Percentiles rank a stretch among this genome's conserved stretches.
Conservation (phyloP, 2,797 vertebrate species). For the Menidia menidia region DNA sequence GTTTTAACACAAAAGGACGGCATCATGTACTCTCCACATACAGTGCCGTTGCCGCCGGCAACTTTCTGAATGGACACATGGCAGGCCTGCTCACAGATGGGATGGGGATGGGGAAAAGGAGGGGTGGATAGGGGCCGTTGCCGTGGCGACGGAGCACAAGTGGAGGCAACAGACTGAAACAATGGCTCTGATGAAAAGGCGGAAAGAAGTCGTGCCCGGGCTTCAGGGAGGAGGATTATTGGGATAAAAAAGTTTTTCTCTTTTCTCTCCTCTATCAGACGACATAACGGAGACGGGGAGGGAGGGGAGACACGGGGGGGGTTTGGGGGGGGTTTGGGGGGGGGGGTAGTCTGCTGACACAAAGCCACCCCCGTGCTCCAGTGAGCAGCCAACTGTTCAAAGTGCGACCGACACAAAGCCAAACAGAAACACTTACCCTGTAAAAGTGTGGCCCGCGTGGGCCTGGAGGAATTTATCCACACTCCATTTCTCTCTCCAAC, state of each 20-base stretch:
- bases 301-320: constrained; percentile 23
- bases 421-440: constrained; percentile 62
- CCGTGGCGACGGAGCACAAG: constrained; percentile 79
- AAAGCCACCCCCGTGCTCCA: constrained; percentile 75
- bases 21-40: constrained; percentile 80
- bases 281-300: constrained; percentile 52
- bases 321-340: constrained; percentile 60
- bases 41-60: constrained; percentile 74
- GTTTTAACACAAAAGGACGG: constrained; percentile 77
- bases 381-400: constrained; percentile 82
- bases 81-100: constrained; percentile 86
- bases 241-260: constrained; percentile 61
- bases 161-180: constrained; percentile 79
- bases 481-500: background rate
- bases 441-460: constrained; percentile 53
- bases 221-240: constrained; percentile 78
- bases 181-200: constrained; percentile 81
- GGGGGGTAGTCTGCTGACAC: constrained; percentile 74
- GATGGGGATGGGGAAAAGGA: constrained; percentile 60
- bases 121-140: constrained; percentile 55
- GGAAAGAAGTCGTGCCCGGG: constrained; percentile 73
- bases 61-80: constrained; percentile 82
- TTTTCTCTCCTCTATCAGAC: constrained; percentile 67
- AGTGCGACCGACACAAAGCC: constrained; percentile 81
- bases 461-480: constrained; percentile 13